Base-by-base conservation (phyloP, 2,797 vertebrate species). In the Pelodytes ibericus region DNA sequence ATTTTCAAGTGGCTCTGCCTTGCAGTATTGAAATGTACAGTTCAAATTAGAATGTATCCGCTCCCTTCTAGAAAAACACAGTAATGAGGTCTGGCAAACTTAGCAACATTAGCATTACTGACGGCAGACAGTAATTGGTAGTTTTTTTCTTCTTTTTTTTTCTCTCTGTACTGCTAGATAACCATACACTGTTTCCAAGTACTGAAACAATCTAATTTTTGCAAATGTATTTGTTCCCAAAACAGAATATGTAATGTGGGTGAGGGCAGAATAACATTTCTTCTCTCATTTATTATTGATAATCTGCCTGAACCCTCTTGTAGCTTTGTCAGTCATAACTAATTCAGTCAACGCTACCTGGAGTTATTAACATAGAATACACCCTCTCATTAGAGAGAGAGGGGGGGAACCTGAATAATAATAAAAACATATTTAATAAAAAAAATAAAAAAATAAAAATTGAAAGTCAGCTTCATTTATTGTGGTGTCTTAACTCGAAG, bases 231-330 rank as follows among this genome's bases (percentile, higher is more conserved):
- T 69, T 74, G 57, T 74, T 63, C 65, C 57, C 47, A 74, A 73
- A 79, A 62, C 77, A 30, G 70, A 79, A 68, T 62, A 44, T 57
- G 47, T 68, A 69, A 73, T 79, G 63, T n/a, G 59, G 71, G 58
- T 62, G 63, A 68, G 64, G 63, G 24, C 36, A 67, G 64, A 59
- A 67, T n/a, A 31, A 61, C 16, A 31, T 62, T 71, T 33, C 60
- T 77, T 51, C 53, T 58, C 70, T 61, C 70, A 73, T 79, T 72
- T 39, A 79, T 73, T 79, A 79, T 73, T 79, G 63, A 79, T 79
- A 25, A 67, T 68, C 57, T 66, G 39, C 51, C 70, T 44, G 33
- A 79, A 68, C 70, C 61, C 58, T 53, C 18, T 56, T 29, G 70
- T 61, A 59, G 26, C 56, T 57, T 53, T 72, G 62, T 66, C 53